Evolutionary conservation across 23 tunicate genomes (phyloP).

Genomic region (Halocynthia roretzi): DNA sequence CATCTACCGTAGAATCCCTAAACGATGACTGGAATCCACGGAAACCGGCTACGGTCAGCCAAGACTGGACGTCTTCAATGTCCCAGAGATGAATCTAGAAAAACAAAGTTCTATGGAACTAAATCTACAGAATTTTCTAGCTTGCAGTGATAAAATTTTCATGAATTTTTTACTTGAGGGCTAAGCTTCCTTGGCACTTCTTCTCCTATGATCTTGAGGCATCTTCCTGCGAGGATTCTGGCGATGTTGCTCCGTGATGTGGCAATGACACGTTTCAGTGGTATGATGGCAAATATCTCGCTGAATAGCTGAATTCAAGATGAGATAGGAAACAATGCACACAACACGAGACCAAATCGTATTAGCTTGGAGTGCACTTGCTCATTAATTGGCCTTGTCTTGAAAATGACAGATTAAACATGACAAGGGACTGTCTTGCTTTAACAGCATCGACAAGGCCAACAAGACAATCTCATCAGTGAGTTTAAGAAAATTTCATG

Average conservation of each 20-base stretch:
- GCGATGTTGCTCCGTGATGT: constrained; percentile 19
- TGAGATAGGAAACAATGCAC: no score
- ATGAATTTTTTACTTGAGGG: constrained; percentile 1
- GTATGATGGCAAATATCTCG: constrained; percentile 13
- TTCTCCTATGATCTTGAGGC: constrained; percentile 28
- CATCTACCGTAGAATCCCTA: constrained; percentile 27
- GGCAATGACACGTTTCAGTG: constrained; percentile 24
- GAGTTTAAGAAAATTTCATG: no score
- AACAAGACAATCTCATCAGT: no score
- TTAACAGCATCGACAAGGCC: no score
- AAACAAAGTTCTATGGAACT: no score
- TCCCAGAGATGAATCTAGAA: constrained; percentile 31
- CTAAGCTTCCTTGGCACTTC: constrained; percentile 27
- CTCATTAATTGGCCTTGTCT: no score
- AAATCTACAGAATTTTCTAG: no score
- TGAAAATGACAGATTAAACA: no score
- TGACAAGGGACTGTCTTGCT: no score
- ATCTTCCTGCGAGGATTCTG: constrained; percentile 16
- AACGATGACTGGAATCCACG: constrained; percentile 15
- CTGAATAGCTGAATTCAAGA: constrained; percentile 7
- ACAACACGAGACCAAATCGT: no score
- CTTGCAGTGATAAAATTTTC: no score
- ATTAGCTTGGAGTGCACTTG: no score
- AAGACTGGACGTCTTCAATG: constrained; percentile 33
- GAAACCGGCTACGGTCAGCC: constrained; percentile 27